Conservation (phyloP, 2,797 vertebrate species). For the Silurus lanzhouensis region DNA sequence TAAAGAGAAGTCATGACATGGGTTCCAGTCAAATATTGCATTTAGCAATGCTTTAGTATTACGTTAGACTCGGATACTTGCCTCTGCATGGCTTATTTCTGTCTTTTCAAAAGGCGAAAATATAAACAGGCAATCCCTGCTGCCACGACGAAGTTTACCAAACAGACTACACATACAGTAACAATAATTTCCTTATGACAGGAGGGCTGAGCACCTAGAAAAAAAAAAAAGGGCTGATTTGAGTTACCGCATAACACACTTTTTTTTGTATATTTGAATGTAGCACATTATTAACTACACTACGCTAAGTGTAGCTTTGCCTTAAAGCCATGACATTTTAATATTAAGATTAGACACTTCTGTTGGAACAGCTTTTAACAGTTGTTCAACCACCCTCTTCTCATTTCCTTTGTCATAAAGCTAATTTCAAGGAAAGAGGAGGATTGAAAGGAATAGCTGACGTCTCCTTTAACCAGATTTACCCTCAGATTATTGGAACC, state of each 20-base stretch:
- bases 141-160: not conserved
- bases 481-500: not conserved
- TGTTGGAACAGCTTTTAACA: too few relatives aligned
- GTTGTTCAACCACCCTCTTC: too few relatives aligned
- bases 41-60: not conserved
- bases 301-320: not conserved
- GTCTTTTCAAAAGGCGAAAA: not conserved
- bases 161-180: not conserved
- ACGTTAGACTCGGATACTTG: not conserved
- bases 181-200: not conserved
- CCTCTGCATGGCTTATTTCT: not conserved
- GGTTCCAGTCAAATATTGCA: not conserved
- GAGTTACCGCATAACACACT: not conserved
- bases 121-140: not conserved
- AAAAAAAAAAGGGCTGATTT: not conserved
- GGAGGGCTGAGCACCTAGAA: not conserved
- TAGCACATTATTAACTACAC: not conserved
- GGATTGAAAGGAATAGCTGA: too few relatives aligned
- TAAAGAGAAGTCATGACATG: not conserved
- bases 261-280: not conserved
- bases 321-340: not conserved
- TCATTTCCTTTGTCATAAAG: too few relatives aligned
- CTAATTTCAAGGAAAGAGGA: too few relatives aligned
- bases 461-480: too few relatives aligned
- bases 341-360: too few relatives aligned